Conservation (phyloP, 2,797 vertebrate genomes). For the Amniataba percoides region DNA sequence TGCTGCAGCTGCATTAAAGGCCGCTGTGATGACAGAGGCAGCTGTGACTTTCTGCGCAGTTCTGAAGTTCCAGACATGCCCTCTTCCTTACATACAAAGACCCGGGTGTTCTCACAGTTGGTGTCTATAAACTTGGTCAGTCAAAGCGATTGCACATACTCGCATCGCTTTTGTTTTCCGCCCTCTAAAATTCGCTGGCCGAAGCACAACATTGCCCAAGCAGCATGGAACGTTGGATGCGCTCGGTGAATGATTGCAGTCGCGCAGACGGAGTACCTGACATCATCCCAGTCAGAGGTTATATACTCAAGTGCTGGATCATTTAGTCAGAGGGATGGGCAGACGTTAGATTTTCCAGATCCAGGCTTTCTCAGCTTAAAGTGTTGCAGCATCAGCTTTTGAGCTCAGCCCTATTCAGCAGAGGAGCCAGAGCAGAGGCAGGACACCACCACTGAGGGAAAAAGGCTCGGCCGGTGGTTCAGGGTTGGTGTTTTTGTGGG, state of each 20-base stretch:
- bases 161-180: not conserved
- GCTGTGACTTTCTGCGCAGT: conserved; percentile 58
- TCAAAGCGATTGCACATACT: conserved; percentile 27
- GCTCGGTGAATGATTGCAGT: conserved; percentile 42
- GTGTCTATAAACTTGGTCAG: conserved; percentile 22
- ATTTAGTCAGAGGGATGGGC: conserved; percentile 17
- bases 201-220: conserved; percentile 42
- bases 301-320: conserved; percentile 32
- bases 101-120: conserved; percentile 37
- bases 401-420: conserved; percentile 21
- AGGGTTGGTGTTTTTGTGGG: conserved; percentile 23
- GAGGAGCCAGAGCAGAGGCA: conserved; percentile 21
- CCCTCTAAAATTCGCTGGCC: conserved; percentile 41
- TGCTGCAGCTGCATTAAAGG: conserved; percentile 68
- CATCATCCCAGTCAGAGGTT: conserved; percentile 37
- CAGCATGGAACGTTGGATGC: conserved; percentile 39
- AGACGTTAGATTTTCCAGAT: conserved; percentile 36
- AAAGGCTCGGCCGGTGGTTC: conserved; percentile 11
- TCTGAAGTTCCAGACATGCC: conserved; percentile 41
- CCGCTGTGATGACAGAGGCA: conserved; percentile 66
- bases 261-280: conserved; percentile 33
- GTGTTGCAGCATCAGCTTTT: conserved; percentile 43
- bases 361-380: conserved; percentile 17
- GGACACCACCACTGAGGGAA: conserved; percentile 26
- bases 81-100: conserved; percentile 47